Conservation (phyloP, 1,140 invertebrate genomes). For the Drosophila suzukii region DNA sequence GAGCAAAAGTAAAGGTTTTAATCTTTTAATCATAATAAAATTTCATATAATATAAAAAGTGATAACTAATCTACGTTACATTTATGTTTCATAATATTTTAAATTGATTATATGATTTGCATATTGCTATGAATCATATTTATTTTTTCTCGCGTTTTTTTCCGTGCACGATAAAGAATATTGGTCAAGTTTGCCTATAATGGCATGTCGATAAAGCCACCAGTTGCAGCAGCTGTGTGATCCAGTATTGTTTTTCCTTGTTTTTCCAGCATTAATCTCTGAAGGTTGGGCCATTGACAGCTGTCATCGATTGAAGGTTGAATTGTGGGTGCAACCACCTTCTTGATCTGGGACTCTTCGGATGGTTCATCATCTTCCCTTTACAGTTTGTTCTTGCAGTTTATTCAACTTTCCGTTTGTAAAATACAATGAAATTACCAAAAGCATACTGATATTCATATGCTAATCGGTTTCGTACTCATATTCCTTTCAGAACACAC, state of each 20-base stretch:
- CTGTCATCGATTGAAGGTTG: slow-evolving; percentile 27
- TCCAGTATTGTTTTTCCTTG: slow-evolving; percentile 32
- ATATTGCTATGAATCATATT: neutral
- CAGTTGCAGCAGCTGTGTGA: slow-evolving; percentile 27
- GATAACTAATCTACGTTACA: too few species aligned
- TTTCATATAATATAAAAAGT: too few species aligned
- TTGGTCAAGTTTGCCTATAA: slow-evolving; percentile 65
- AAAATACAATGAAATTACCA: slow-evolving; percentile 47
- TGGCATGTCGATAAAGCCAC: slow-evolving; percentile 49
- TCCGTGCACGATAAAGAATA: slow-evolving; percentile 40
- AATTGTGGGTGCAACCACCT: slow-evolving; percentile 40
- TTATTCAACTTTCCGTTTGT: slow-evolving; percentile 32
- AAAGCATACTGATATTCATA: slow-evolving; percentile 42
- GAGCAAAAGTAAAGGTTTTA: neutral
- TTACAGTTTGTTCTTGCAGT: slow-evolving; percentile 35
- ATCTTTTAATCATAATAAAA: neutral
- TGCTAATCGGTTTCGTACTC: slow-evolving; percentile 26
- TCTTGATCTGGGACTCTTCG: neutral
- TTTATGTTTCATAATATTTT: neutral
- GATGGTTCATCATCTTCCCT: slow-evolving; percentile 23
- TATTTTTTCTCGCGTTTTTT: neutral
- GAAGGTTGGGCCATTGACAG: slow-evolving; percentile 45
- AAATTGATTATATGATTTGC: neutral
- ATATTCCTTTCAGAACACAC: slow-evolving; percentile 42
- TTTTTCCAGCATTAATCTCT: slow-evolving; percentile 39